phyloP scores from a whole-genome alignment of 2,113 vertebrate genomes.

The Rhea americana region DNA sequence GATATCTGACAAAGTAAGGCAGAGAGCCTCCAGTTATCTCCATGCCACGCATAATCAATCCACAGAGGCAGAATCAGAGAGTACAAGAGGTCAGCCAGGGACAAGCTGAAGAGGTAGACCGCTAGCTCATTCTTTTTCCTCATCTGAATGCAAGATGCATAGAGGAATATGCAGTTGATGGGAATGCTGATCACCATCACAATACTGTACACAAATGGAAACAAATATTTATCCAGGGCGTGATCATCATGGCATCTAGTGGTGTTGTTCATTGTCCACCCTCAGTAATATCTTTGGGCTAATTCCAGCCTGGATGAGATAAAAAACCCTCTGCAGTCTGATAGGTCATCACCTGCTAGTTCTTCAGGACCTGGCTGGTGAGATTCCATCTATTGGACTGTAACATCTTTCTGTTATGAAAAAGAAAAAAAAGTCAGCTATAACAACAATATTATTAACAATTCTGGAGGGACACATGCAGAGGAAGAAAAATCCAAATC shows the following conservation, averaged over 20 bases:
- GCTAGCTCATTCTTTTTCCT: constrained; percentile 85
- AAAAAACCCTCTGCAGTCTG: not conserved
- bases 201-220: constrained; percentile 78
- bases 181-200: constrained; percentile 83
- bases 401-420: not conserved
- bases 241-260: constrained; percentile 50
- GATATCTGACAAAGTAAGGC: constrained; percentile 66
- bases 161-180: constrained; percentile 81
- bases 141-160: constrained; percentile 82
- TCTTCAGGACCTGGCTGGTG: not conserved
- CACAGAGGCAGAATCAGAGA: constrained; percentile 80
- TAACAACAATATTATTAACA: not conserved
- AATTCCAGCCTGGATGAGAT: not conserved
- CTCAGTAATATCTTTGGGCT: not conserved
- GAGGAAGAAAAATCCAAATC: not conserved
- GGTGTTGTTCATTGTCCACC: constrained; percentile 1
- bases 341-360: not conserved
- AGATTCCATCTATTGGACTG: not conserved
- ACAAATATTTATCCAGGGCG: constrained; percentile 76
- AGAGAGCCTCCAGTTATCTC: constrained; percentile 78
- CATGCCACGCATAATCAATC: constrained; percentile 80
- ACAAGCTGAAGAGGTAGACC: constrained; percentile 86
- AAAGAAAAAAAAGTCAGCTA: not conserved
- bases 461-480: not conserved
- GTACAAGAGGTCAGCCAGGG: constrained; percentile 85